Conservation (phyloP, 2,888 invertebrate species). For the Lithophane ornitopus region DNA sequence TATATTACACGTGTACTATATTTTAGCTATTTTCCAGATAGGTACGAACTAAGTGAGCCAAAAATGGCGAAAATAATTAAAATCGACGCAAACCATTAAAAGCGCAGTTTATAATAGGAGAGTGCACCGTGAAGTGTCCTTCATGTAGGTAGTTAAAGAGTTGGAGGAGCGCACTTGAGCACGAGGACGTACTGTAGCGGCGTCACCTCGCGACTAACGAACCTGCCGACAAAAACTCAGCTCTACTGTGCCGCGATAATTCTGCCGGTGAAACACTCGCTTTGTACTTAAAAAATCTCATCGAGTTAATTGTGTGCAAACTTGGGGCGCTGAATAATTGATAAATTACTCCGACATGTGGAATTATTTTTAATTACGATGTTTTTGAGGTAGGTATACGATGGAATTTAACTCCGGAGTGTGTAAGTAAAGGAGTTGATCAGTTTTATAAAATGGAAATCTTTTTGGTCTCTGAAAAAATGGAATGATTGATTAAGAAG, state of each 20-base stretch:
- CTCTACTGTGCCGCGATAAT: slow-evolving; percentile 73
- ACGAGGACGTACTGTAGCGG: slow-evolving; percentile 87
- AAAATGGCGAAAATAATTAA: slow-evolving; percentile 87
- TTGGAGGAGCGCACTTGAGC: slow-evolving; percentile 88
- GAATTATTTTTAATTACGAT: slow-evolving; percentile 56
- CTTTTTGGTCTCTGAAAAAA: not conserved
- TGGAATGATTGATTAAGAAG: not conserved
- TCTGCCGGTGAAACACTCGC: slow-evolving; percentile 66
- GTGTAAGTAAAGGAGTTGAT: slow-evolving; percentile 19
- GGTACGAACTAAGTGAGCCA: slow-evolving; percentile 72
- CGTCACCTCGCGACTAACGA: slow-evolving; percentile 89
- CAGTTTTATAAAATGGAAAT: slow-evolving; percentile 1
- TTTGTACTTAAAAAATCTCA: slow-evolving; percentile 76
- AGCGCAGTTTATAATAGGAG: slow-evolving; percentile 90
- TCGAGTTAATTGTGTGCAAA: slow-evolving; percentile 73
- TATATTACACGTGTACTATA: slow-evolving; percentile 27
- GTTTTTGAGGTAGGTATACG: slow-evolving; percentile 24
- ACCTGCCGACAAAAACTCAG: slow-evolving; percentile 87
- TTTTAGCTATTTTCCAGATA: slow-evolving; percentile 37
- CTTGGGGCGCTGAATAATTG: slow-evolving; percentile 63
- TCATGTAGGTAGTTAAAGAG: slow-evolving; percentile 91
- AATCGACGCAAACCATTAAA: slow-evolving; percentile 89
- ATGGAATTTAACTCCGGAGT: slow-evolving; percentile 14
- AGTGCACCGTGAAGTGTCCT: slow-evolving; percentile 88
- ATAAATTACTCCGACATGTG: slow-evolving; percentile 57